phyloP scores from a whole-genome alignment of 1,140 invertebrate species.

The Leptopilina clavipes region DNA sequence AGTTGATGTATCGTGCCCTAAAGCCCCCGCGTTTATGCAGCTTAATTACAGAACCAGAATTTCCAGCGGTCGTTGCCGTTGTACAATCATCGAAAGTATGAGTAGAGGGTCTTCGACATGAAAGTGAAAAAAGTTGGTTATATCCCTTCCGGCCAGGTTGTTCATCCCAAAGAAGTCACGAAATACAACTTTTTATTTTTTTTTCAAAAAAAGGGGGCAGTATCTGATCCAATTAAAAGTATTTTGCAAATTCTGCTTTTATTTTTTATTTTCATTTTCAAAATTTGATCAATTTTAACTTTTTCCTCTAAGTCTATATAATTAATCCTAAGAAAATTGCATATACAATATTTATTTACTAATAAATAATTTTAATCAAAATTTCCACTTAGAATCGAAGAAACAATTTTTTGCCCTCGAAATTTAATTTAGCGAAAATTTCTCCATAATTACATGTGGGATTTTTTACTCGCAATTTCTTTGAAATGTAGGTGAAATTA shows the following conservation, averaged over 20 bases:
- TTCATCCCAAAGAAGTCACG: slow-evolving; percentile 14
- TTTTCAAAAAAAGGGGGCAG: neutral
- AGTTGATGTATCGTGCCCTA: slow-evolving; percentile 55
- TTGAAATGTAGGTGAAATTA: too few species aligned
- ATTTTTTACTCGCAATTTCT: too few species aligned
- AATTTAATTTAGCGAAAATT: too few species aligned
- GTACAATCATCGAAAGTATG: slow-evolving; percentile 39
- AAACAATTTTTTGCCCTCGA: too few species aligned
- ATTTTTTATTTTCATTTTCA: too few species aligned
- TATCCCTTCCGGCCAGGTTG: slow-evolving; percentile 19
- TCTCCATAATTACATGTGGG: too few species aligned
- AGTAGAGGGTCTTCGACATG: slow-evolving; percentile 34
- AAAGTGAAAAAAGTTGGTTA: slow-evolving; percentile 33
- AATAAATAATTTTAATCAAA: too few species aligned
- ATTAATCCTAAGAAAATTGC: too few species aligned
- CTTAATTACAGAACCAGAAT: slow-evolving; percentile 56
- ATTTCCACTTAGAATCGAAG: too few species aligned
- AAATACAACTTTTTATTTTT: slow-evolving; percentile 27
- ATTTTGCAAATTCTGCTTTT: neutral
- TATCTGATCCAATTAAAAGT: neutral
- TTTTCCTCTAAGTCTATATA: too few species aligned
- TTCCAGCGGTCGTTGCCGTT: slow-evolving; percentile 25
- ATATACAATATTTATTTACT: too few species aligned
- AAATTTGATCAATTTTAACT: too few species aligned
- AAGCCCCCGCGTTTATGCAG: slow-evolving; percentile 34